phyloP scores from a whole-genome alignment of 2,113 vertebrate genomes.

The Cariama cristata region DNA sequence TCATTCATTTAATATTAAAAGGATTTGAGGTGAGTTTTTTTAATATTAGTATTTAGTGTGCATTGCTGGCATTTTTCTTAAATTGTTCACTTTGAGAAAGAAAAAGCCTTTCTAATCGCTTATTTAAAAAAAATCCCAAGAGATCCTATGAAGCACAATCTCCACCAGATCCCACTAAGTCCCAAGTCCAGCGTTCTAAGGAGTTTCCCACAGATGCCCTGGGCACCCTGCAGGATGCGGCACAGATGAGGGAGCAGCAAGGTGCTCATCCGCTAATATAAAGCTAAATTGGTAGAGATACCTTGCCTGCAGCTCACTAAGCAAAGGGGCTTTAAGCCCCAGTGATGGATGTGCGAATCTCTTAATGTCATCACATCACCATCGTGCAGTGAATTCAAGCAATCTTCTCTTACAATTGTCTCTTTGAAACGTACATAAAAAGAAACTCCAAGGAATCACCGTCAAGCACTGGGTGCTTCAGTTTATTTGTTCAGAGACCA shows the following conservation, averaged over 20 bases:
- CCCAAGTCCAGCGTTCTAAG: background rate
- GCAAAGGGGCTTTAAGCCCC: background rate
- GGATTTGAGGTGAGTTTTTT: background rate
- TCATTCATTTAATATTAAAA: slow-evolving; percentile 35
- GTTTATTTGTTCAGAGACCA: background rate
- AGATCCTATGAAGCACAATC: background rate
- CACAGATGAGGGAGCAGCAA: background rate
- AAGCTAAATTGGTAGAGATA: background rate
- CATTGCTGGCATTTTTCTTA: background rate
- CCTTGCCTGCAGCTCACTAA: background rate
- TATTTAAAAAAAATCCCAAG: background rate
- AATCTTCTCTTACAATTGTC: background rate
- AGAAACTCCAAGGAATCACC: background rate
- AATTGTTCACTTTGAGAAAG: background rate
- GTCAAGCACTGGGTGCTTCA: background rate
- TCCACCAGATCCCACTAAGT: background rate
- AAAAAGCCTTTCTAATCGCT: background rate
- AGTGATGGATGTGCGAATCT: background rate
- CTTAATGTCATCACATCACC: background rate
- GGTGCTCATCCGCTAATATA: background rate
- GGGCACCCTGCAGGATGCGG: background rate
- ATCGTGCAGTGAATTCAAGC: background rate
- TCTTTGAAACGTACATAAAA: background rate
- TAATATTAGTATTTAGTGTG: background rate
- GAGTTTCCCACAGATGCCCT: background rate